Percentiles rank a stretch among this genome's conserved stretches.
These are phyloP conservation scores for Aurelia sp. DNA, from an alignment of 30 jellyfish, hydroid and myxozoan genomes.

Conservation along the genomic window DNA sequence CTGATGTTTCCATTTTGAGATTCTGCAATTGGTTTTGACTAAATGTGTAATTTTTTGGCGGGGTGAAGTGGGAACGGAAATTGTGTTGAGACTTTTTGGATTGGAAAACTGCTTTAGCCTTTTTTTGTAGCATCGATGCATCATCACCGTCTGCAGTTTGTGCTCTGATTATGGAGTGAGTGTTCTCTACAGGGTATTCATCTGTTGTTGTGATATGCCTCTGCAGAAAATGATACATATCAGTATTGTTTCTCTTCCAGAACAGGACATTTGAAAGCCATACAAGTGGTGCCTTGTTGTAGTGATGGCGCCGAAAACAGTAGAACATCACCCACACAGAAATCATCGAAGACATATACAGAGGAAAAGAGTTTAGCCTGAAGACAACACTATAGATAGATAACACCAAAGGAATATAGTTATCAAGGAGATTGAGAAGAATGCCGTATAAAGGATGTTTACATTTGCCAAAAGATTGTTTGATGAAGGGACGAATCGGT, in stretches of 20 bases:
- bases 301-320: slow-evolving; percentile 16
- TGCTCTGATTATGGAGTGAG: slow-evolving; percentile 32
- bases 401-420: background rate
- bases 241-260: slow-evolving; percentile 24
- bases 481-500: background rate
- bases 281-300: slow-evolving; percentile 9
- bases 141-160: slow-evolving; percentile 20
- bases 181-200: slow-evolving; percentile 11
- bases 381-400: slow-evolving; percentile 8
- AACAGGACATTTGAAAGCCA: slow-evolving; percentile 31
- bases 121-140: slow-evolving; percentile 21
- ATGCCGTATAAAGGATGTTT: background rate
- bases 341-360: background rate
- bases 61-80: slow-evolving; percentile 30
- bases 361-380: background rate
- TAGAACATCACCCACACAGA: slow-evolving; percentile 24
- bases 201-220: slow-evolving; percentile 23
- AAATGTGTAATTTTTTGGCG: slow-evolving; percentile 30
- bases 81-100: slow-evolving; percentile 33
- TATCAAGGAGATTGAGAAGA: slow-evolving; percentile 14
- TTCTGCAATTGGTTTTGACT: slow-evolving; percentile 38
- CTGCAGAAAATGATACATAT: slow-evolving; percentile 4
- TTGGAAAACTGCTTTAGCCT: slow-evolving; percentile 34
- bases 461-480: background rate
- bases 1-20: slow-evolving; percentile 17